phyloP scores from a whole-genome alignment of 2,797 vertebrate species.

The Tragopan temminckii region DNA sequence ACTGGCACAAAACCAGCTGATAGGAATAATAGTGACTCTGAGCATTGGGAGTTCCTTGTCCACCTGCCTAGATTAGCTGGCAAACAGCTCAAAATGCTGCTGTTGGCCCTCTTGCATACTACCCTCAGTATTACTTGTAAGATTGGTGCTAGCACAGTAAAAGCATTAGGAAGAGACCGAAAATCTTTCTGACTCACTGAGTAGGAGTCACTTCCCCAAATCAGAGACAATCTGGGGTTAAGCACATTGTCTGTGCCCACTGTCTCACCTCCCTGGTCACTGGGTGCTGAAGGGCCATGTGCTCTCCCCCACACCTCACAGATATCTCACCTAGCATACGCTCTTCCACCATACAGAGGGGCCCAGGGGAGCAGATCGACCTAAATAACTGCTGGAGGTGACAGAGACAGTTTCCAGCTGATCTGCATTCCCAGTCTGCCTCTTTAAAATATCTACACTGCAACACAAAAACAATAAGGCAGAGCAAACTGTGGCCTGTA shows the following conservation, averaged over 20 bases:
- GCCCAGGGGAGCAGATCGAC: not conserved
- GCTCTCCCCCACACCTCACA: not conserved
- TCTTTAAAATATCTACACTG: not conserved
- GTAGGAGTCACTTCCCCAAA: not conserved
- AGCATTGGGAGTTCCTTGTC: not conserved
- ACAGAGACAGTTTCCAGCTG: not conserved
- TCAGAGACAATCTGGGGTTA: not conserved
- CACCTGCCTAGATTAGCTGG: not conserved
- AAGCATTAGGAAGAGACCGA: rapidly evolving
- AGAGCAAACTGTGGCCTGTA: not conserved
- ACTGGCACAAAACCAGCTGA: not conserved
- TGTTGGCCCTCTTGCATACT: not conserved
- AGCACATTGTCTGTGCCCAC: rapidly evolving
- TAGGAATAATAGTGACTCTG: rapidly evolving
- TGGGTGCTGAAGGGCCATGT: not conserved
- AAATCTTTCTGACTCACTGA: not conserved
- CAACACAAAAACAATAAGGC: not conserved
- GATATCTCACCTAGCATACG: too few species aligned
- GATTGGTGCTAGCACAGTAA: not conserved
- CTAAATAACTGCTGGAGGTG: not conserved
- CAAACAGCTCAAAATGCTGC: not conserved
- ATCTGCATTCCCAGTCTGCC: not conserved
- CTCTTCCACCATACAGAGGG: not conserved
- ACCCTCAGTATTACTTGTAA: not conserved
- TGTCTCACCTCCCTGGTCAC: not conserved